Conservation (phyloP, 2,888 invertebrate species). For the Sesia bembeciformis region DNA sequence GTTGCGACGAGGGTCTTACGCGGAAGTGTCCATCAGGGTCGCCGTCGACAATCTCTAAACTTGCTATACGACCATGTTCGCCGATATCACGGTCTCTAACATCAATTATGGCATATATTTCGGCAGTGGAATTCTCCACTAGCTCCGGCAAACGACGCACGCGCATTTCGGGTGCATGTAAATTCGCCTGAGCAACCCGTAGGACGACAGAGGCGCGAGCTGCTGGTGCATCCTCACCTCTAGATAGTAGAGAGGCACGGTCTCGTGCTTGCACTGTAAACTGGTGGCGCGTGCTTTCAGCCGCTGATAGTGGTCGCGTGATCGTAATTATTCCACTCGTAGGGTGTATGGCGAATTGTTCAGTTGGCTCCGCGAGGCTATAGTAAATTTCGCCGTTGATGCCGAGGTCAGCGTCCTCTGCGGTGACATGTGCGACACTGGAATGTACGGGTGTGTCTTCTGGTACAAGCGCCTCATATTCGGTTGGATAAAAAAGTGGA, state of each 20-base stretch:
- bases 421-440: constrained; percentile 85
- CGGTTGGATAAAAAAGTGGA: constrained; percentile 93
- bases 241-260: constrained; percentile 79
- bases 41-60: constrained; percentile 89
- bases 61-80: constrained; percentile 87
- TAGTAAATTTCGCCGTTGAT: constrained; percentile 98
- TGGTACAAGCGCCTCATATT: constrained; percentile 89
- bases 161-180: constrained; percentile 88
- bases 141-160: constrained; percentile 87
- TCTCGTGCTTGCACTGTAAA: constrained; percentile 90
- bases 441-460: constrained; percentile 92
- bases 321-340: constrained; percentile 91
- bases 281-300: constrained; percentile 81
- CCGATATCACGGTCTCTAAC: constrained; percentile 90
- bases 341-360: constrained; percentile 94
- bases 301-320: constrained; percentile 83
- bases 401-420: constrained; percentile 97
- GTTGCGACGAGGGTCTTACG: constrained; percentile 76
- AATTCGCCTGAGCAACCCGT: constrained; percentile 87
- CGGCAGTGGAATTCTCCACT: constrained; percentile 85
- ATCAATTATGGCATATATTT: constrained; percentile 91
- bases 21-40: constrained; percentile 93
- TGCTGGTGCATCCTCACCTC: constrained; percentile 74
- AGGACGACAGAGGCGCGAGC: constrained; percentile 86
- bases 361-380: constrained; percentile 86